A percentile compares a stretch with the other conserved stretches of the same genome.
phyloP scores from a whole-genome alignment of 1,140 invertebrate genomes.

The Caenorhabditis remanei region DNA sequence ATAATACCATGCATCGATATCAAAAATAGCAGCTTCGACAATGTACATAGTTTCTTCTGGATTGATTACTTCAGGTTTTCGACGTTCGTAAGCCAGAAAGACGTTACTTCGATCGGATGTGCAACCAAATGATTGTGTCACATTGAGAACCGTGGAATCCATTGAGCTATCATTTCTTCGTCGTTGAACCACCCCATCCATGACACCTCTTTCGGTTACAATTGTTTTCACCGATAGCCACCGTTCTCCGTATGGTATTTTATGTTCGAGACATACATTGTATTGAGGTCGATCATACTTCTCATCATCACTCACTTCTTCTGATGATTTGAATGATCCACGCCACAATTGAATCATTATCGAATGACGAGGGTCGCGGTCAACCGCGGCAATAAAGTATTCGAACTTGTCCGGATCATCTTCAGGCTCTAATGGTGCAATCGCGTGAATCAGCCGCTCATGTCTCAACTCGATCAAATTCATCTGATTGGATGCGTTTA shows the following conservation, averaged over 20 bases:
- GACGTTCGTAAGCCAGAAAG: background rate
- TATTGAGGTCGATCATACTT: background rate
- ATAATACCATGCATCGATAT: slow-evolving; percentile 12
- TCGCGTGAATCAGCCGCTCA: background rate
- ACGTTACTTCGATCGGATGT: background rate
- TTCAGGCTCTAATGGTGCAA: background rate
- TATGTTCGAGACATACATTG: background rate
- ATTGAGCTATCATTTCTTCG: background rate
- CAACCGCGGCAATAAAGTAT: background rate
- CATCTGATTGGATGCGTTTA: slow-evolving; percentile 5
- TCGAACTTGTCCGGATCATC: slow-evolving; percentile 5
- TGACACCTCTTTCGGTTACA: background rate
- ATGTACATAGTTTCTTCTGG: background rate
- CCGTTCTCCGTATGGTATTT: background rate
- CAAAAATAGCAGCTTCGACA: background rate
- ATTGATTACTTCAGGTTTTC: too few species aligned
- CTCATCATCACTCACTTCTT: background rate
- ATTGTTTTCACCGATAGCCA: background rate
- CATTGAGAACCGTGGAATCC: background rate
- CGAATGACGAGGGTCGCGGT: background rate
- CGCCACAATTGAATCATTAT: background rate
- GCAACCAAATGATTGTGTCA: background rate
- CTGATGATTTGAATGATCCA: background rate
- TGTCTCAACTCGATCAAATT: background rate
- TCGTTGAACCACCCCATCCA: background rate